Conservation (phyloP, 2,888 invertebrate species). For the Tetranychus piercei region DNA sequence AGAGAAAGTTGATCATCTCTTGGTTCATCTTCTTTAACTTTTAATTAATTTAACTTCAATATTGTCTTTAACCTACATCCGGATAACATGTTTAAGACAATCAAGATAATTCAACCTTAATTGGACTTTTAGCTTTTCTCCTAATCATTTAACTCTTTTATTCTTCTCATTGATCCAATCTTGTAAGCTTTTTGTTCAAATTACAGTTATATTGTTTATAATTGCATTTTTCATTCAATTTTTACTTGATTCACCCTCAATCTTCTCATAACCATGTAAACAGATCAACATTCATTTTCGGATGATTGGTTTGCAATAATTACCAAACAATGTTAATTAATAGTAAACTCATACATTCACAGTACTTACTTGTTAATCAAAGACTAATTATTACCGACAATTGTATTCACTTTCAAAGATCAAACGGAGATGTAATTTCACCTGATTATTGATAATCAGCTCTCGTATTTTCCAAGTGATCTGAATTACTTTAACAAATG, state of each 20-base stretch:
- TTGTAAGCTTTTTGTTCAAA: neutral
- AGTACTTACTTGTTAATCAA: neutral
- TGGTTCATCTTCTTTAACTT: too few relatives aligned
- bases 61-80: slow-evolving; percentile 1
- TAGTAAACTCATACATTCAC: neutral
- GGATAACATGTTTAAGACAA: neutral
- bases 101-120: neutral
- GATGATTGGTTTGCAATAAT: slow-evolving; percentile 1
- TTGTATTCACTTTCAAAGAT: too few relatives aligned
- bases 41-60: neutral
- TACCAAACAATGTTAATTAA: neutral
- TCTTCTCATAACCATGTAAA: neutral
- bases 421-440: too few relatives aligned
- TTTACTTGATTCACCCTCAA: neutral
- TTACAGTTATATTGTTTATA: neutral
- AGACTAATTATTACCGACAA: neutral
- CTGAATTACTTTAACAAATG: too few relatives aligned
- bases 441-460: too few relatives aligned
- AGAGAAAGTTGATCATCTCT: too few relatives aligned
- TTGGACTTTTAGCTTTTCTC: neutral
- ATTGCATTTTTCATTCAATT: too few relatives aligned
- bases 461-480: too few relatives aligned
- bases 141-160: neutral
- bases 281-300: neutral
- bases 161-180: neutral